phyloP scores from a whole-genome alignment of 2,797 vertebrate genomes.

The Ctenosaura bakeri region DNA sequence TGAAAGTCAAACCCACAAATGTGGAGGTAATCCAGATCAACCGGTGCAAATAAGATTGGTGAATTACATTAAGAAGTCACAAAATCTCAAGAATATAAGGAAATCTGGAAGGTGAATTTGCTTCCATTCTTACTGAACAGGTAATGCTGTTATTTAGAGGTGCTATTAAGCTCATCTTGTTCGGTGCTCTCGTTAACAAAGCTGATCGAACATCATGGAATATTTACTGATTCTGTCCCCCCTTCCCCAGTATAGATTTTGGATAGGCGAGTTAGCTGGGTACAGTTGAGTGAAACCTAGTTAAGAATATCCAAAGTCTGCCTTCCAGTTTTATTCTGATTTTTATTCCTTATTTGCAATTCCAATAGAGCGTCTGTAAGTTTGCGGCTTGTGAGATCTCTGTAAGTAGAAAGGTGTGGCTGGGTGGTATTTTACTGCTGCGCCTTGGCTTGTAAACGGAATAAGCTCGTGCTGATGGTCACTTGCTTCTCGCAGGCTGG shows the following conservation, averaged over 20 bases:
- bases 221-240: neutral
- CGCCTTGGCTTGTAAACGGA: constrained; percentile 61
- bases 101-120: neutral
- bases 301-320: constrained; percentile 37
- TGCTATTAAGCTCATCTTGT: neutral
- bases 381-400: constrained; percentile 86
- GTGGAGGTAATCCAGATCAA: neutral
- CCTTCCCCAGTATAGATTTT: no score
- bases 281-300: neutral
- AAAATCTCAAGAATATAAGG: neutral
- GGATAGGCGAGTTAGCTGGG: neutral
- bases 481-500: no score
- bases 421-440: constrained; percentile 31
- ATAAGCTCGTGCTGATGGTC: constrained; percentile 35
- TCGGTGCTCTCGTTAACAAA: neutral
- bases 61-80: neutral
- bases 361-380: constrained; percentile 72
- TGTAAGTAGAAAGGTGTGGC: constrained; percentile 81
- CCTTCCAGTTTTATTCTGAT: constrained; percentile 18
- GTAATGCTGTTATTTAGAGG: neutral
- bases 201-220: constrained; percentile 3
- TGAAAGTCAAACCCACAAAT: no score
- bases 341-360: constrained; percentile 55
- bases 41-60: neutral
- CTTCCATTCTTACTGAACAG: neutral